Percentiles rank a stretch among this genome's conserved stretches.
These are phyloP conservation scores for Larimichthys polyactis DNA, from an alignment of 2,113 vertebrate genomes.

Conservation along the genomic window DNA sequence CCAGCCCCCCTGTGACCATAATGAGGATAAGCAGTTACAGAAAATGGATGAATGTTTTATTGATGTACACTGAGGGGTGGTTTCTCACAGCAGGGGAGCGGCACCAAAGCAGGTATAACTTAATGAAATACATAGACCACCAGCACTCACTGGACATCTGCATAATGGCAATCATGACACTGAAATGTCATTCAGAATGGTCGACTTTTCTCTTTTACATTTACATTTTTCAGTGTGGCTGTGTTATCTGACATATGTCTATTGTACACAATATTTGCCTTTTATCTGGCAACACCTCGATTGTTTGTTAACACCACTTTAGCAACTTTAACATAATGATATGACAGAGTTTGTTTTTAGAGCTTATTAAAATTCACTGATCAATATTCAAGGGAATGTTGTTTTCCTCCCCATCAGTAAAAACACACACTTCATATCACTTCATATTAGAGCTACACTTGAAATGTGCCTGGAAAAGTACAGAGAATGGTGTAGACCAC, in stretches of 20 bases:
- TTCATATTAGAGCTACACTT: conserved; percentile 8
- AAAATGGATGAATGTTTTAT: background rate
- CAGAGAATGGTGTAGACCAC: background rate
- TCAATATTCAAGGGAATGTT: background rate
- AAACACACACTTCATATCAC: background rate
- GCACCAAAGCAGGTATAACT: background rate
- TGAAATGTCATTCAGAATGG: background rate
- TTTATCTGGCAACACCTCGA: background rate
- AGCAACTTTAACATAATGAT: background rate
- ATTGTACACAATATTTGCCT: background rate
- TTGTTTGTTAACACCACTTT: conserved; percentile 7
- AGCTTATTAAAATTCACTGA: conserved; percentile 15
- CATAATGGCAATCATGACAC: background rate
- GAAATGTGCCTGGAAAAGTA: conserved; percentile 30
- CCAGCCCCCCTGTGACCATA: no score
- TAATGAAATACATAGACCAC: background rate
- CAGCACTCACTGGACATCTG: conserved; percentile 2
- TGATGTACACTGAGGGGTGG: background rate
- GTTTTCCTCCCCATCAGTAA: background rate
- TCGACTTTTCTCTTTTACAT: background rate
- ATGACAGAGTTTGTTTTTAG: conserved; percentile 13
- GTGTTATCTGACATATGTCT: background rate
- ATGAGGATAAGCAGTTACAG: no score
- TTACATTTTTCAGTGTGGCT: background rate
- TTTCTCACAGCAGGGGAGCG: conserved; percentile 3